Percentiles rank a stretch among this genome's conserved stretches.
Evolutionary conservation across 2,797 vertebrate genomes (phyloP).

Genomic region (Sebastes oblongus): DNA sequence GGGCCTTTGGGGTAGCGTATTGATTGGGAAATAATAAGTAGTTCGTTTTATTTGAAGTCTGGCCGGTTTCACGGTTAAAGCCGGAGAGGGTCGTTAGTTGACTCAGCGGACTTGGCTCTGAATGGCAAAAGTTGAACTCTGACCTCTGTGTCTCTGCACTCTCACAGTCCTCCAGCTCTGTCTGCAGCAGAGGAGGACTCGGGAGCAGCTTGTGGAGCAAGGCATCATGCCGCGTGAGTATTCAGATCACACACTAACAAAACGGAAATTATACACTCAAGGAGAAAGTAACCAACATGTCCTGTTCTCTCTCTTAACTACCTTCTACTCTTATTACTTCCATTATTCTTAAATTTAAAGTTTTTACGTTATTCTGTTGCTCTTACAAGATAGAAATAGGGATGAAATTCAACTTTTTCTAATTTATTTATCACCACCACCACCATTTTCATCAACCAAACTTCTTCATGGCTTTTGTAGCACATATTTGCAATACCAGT

Average conservation of each 20-base stretch:
- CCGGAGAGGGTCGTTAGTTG: slow-evolving; percentile 36
- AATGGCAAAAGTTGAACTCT: slow-evolving; percentile 33
- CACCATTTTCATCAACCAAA: not conserved
- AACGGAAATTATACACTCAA: not conserved
- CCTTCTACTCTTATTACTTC: not conserved
- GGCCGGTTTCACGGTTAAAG: slow-evolving; percentile 41
- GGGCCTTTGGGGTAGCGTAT: slow-evolving; percentile 9
- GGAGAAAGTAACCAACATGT: not conserved
- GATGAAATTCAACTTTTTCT: not conserved
- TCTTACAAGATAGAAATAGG: not conserved
- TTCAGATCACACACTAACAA: not conserved
- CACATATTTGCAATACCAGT: not conserved
- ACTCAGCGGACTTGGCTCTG: slow-evolving; percentile 35
- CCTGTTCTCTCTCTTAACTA: not conserved
- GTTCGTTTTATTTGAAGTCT: slow-evolving; percentile 50
- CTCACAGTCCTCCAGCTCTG: slow-evolving; percentile 93
- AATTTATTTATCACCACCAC: not conserved
- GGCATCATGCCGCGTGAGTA: slow-evolving; percentile 99
- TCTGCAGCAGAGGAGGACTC: slow-evolving; percentile 94
- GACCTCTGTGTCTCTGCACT: slow-evolving; percentile 59
- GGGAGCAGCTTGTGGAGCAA: slow-evolving; percentile 96
- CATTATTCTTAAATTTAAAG: not conserved
- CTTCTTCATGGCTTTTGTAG: not conserved
- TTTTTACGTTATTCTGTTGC: not conserved
- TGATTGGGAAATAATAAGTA: slow-evolving; percentile 52